Conservation (phyloP, 1,140 invertebrate species). For the Arctopsyche grandis region DNA sequence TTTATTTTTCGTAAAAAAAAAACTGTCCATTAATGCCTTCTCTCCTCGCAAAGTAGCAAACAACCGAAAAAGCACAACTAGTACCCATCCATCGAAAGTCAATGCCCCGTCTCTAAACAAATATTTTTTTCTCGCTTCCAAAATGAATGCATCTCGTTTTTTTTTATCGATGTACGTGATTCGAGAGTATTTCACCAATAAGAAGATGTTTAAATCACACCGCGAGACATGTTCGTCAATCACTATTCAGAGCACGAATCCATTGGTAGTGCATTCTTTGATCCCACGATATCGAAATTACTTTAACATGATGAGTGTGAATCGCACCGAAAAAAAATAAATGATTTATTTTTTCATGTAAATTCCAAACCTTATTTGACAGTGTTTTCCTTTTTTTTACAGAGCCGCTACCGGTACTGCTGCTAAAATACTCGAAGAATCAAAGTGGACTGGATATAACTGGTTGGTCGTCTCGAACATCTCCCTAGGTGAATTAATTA, state of each 20-base stretch:
- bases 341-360: too few relatives aligned
- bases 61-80: not conserved
- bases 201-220: not conserved
- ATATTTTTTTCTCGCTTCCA: conserved; percentile 25
- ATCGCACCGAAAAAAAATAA: not conserved
- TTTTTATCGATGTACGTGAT: conserved; percentile 28
- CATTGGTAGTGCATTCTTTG: conserved; percentile 5
- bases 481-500: too few relatives aligned
- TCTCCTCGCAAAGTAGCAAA: not conserved
- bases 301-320: not conserved
- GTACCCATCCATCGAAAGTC: not conserved
- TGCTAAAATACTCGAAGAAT: too few relatives aligned
- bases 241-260: conserved; percentile 8
- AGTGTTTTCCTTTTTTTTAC: too few relatives aligned
- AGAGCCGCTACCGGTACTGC: too few relatives aligned
- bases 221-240: conserved; percentile 20
- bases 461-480: too few relatives aligned
- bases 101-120: conserved; percentile 30
- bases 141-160: conserved; percentile 25
- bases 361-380: too few relatives aligned
- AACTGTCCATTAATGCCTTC: too few relatives aligned
- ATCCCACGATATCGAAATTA: conserved; percentile 19
- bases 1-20: too few relatives aligned
- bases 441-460: too few relatives aligned
- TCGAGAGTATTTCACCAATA: conserved; percentile 5